Evolutionary conservation across 2,888 invertebrate genomes (phyloP).

Genomic region (Autographa gamma): DNA sequence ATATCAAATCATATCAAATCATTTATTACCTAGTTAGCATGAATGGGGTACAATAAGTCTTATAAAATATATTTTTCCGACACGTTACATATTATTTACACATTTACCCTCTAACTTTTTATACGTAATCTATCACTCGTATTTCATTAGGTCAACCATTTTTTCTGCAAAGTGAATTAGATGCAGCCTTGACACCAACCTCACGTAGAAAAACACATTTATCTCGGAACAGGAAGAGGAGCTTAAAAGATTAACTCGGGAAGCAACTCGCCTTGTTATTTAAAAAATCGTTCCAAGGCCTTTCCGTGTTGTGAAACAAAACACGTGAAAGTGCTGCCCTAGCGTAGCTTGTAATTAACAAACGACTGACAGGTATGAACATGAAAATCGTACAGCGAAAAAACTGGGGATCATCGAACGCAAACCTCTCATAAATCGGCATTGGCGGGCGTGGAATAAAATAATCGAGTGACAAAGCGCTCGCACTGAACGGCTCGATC

Average conservation of each 20-base stretch:
- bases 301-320: conserved; percentile 29
- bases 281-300: conserved; percentile 39
- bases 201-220: conserved; percentile 56
- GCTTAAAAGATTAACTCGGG: conserved; percentile 57
- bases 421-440: conserved; percentile 70
- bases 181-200: conserved; percentile 52
- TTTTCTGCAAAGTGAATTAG: conserved; percentile 48
- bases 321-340: conserved; percentile 28
- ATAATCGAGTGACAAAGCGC: conserved; percentile 75
- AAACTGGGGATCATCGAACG: conserved; percentile 60
- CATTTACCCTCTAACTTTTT: too few species aligned
- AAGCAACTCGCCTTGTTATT: conserved; percentile 45
- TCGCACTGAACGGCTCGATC: conserved; percentile 66
- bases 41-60: too few species aligned
- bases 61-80: too few species aligned
- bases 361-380: conserved; percentile 38
- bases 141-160: conserved; percentile 48
- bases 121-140: conserved; percentile 9
- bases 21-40: too few species aligned
- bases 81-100: too few species aligned
- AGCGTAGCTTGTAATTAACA: conserved; percentile 47
- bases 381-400: conserved; percentile 61
- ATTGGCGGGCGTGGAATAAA: conserved; percentile 65
- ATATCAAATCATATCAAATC: too few species aligned
- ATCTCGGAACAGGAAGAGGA: conserved; percentile 50